phyloP scores from a whole-genome alignment of 2,888 invertebrate species.

The Lucinisca nassula region DNA sequence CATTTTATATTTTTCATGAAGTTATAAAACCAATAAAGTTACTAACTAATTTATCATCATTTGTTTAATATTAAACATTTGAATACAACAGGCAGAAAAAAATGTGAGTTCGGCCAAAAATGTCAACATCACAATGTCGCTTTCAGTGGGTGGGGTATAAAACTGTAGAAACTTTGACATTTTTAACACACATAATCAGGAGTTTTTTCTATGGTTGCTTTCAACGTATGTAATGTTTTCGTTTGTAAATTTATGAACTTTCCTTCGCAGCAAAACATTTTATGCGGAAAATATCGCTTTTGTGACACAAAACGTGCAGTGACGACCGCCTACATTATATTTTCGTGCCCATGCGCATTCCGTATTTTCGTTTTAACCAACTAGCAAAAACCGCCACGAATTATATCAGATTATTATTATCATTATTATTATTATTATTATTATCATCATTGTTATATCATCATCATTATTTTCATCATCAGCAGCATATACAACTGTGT shows the following conservation, averaged over 20 bases:
- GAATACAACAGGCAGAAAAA: too few relatives aligned
- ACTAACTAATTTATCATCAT: too few relatives aligned
- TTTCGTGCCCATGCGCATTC: conserved; percentile 5
- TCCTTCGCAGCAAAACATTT: not conserved
- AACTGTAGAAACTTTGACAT: not conserved
- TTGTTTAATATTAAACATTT: too few relatives aligned
- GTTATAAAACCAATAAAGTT: too few relatives aligned
- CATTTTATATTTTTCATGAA: too few relatives aligned
- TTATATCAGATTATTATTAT: not conserved
- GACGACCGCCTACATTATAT: conserved; percentile 10
- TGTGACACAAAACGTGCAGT: not conserved
- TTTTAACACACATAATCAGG: not conserved
- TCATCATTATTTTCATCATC: not conserved
- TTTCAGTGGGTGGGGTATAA: not conserved
- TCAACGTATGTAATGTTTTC: too few relatives aligned
- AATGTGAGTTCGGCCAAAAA: too few relatives aligned
- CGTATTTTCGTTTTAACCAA: not conserved
- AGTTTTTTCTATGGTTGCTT: too few relatives aligned
- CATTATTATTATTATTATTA: conserved; percentile 8
- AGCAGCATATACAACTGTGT: too few relatives aligned
- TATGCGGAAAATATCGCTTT: not conserved
- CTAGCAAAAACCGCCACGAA: not conserved
- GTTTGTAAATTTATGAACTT: not conserved
- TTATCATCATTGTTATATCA: not conserved
- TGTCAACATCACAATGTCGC: not conserved